A percentile compares a stretch with the other conserved stretches of the same genome.
phyloP scores from a whole-genome alignment of 2,888 invertebrate species.

The Noctua pronuba region DNA sequence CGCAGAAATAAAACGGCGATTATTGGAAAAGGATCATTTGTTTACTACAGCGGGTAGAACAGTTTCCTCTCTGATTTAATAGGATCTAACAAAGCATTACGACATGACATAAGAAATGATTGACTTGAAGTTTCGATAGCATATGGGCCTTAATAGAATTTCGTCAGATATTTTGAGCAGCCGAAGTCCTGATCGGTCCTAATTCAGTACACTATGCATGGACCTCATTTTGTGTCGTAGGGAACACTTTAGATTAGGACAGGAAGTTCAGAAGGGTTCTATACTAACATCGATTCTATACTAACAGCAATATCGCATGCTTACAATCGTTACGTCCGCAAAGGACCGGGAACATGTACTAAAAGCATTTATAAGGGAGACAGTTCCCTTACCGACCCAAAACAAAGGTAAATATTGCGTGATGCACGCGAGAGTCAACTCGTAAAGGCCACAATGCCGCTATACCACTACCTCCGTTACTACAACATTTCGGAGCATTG shows the following conservation, averaged over 20 bases:
- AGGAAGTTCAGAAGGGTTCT: neutral
- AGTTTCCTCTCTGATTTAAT: neutral
- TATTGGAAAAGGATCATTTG: neutral
- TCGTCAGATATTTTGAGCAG: neutral
- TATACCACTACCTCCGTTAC: constrained; percentile 52
- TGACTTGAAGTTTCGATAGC: neutral
- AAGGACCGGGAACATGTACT: constrained; percentile 10
- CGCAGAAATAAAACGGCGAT: neutral
- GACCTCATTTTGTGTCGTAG: neutral
- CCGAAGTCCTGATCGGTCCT: neutral
- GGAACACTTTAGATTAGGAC: neutral
- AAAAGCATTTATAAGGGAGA: constrained; percentile 34
- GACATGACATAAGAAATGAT: constrained; percentile 4
- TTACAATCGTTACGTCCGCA: constrained; percentile 14
- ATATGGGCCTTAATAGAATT: neutral
- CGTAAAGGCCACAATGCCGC: constrained; percentile 50
- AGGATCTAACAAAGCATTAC: neutral
- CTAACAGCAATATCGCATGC: constrained; percentile 35
- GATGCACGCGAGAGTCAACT: constrained; percentile 55
- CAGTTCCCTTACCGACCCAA: constrained; percentile 35
- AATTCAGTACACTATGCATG: neutral
- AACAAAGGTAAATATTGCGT: constrained; percentile 59
- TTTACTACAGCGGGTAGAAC: neutral
- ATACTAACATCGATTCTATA: constrained; percentile 2
- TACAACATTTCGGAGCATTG: constrained; percentile 44